Evolutionary conservation across 2,888 invertebrate genomes (phyloP).

Genomic region (Calameuta idolon): DNA sequence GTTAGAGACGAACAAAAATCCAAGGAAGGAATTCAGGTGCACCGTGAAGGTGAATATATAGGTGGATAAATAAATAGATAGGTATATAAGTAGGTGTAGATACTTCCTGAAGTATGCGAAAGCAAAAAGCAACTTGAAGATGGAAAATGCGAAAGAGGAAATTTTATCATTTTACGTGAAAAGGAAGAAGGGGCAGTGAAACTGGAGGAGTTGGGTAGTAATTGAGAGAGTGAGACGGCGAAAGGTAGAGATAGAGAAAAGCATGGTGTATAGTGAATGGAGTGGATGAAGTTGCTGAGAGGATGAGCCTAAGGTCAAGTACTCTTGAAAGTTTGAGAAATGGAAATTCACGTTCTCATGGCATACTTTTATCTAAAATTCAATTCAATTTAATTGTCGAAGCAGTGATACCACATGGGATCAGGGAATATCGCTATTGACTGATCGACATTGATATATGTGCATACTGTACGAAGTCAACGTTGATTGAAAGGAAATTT

Average conservation of each 20-base stretch:
- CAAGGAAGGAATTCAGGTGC: neutral
- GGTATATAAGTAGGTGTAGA: slow-evolving; percentile 8
- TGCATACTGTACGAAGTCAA: neutral
- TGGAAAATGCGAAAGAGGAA: slow-evolving; percentile 25
- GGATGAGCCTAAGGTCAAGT: slow-evolving; percentile 22
- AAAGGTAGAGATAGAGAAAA: neutral
- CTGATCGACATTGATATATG: no score
- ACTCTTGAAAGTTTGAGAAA: slow-evolving; percentile 20
- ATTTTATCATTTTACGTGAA: slow-evolving; percentile 23
- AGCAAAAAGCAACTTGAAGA: slow-evolving; percentile 2
- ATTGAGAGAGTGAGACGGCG: neutral
- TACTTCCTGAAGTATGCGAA: neutral
- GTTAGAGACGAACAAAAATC: neutral
- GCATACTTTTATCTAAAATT: neutral
- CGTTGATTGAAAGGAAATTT: neutral
- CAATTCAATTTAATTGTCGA: neutral
- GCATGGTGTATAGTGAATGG: neutral
- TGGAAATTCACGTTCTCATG: slow-evolving; percentile 12
- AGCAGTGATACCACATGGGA: neutral
- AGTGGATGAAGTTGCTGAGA: neutral
- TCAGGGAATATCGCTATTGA: neutral
- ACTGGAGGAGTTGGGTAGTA: neutral
- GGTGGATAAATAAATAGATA: neutral
- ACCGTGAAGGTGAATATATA: neutral
- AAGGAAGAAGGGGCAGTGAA: neutral